These are phyloP conservation scores for Drosophila putrida DNA, from an alignment of 2,888 invertebrate species.

Conservation along the genomic window DNA sequence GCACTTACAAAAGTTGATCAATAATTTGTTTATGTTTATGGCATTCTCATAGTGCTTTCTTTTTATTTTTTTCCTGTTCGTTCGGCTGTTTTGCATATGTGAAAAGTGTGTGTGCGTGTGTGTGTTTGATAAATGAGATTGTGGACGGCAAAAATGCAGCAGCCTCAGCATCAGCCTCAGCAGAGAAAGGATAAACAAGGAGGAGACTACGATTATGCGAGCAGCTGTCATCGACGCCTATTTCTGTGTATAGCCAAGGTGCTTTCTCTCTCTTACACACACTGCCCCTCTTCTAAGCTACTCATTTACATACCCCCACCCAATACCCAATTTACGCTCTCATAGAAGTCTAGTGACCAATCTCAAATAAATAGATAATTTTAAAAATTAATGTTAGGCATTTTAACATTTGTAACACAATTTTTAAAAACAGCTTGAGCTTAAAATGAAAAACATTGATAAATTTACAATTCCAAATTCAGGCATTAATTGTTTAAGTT, in stretches of 20 bases:
- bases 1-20: conserved; percentile 15
- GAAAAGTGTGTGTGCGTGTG: conserved; percentile 23
- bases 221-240: conserved; percentile 76
- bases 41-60: conserved; percentile 7
- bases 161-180: conserved; percentile 29
- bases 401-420: no score
- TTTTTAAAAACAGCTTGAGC: no score
- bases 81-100: conserved; percentile 22
- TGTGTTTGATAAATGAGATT: conserved; percentile 25
- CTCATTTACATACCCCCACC: not conserved
- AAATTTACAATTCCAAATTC: no score
- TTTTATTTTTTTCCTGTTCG: conserved; percentile 29
- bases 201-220: conserved; percentile 32
- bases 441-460: no score
- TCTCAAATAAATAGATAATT: no score
- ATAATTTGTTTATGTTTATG: conserved; percentile 27
- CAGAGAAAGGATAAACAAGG: conserved; percentile 41
- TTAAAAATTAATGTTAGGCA: no score
- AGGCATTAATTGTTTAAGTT: no score
- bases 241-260: conserved; percentile 80
- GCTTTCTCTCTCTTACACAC: conserved; percentile 18
- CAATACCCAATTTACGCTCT: no score
- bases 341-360: no score
- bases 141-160: conserved; percentile 36
- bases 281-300: not conserved